A percentile compares a stretch with the other conserved stretches of the same genome.
phyloP scores from a whole-genome alignment of 2,797 vertebrate genomes.

The Sebastes oblongus region DNA sequence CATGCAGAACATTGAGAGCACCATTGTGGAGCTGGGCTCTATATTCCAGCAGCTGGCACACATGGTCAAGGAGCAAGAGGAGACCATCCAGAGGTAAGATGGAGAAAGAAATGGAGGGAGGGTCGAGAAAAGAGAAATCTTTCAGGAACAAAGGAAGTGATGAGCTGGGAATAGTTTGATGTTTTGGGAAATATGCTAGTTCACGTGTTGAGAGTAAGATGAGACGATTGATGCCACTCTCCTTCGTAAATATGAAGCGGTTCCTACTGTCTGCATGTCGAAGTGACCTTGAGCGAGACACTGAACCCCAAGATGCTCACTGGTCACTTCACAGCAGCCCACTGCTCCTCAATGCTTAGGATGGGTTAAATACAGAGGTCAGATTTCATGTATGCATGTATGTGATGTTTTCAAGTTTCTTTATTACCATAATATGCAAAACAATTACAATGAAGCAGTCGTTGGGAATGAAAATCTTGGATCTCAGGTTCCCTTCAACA shows the following conservation, averaged over 20 bases:
- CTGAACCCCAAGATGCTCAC: neutral
- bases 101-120: neutral
- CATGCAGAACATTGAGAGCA: conserved; percentile 96
- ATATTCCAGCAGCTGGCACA: conserved; percentile 96
- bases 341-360: neutral
- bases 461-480: no score
- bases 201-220: neutral
- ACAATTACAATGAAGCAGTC: no score
- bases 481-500: no score
- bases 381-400: neutral
- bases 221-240: neutral
- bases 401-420: no score
- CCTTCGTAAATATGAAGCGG: neutral
- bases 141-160: neutral
- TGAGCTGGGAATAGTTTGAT: neutral
- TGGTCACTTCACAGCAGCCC: neutral
- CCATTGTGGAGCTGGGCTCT: conserved; percentile 94
- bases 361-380: neutral
- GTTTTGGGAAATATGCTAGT: neutral
- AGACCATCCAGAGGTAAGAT: conserved; percentile 90
- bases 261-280: neutral
- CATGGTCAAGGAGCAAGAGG: conserved; percentile 96
- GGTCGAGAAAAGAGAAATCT: neutral
- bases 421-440: no score
- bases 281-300: neutral